Percentiles rank a stretch among this genome's conserved stretches.
phyloP scores from a whole-genome alignment of 2,888 invertebrate species.

The Drosophila flavopinicola region DNA sequence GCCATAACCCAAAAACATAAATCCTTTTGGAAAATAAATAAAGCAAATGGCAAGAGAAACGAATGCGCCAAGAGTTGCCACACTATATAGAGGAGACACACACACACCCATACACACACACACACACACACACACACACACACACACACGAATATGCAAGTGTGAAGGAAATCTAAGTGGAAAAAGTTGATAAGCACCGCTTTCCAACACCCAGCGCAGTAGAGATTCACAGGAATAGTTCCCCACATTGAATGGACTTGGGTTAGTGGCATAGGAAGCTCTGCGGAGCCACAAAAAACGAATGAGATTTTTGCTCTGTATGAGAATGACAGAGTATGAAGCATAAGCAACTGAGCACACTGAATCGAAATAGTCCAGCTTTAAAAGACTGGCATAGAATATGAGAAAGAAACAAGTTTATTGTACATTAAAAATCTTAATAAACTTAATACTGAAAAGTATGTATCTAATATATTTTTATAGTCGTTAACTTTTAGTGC shows the following conservation, averaged over 20 bases:
- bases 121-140: constrained; percentile 9
- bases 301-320: constrained; percentile 52
- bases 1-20: constrained; percentile 80
- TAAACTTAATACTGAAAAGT: too few relatives aligned
- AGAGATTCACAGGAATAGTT: neutral
- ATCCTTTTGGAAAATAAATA: constrained; percentile 72
- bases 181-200: constrained; percentile 70
- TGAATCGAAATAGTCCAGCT: constrained; percentile 22
- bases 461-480: too few relatives aligned
- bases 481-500: too few relatives aligned
- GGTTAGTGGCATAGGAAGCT: constrained; percentile 25
- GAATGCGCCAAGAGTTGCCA: constrained; percentile 51
- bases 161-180: constrained; percentile 48
- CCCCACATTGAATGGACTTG: constrained; percentile 1
- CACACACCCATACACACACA: constrained; percentile 2
- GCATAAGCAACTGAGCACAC: constrained; percentile 6
- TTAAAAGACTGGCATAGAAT: too few relatives aligned
- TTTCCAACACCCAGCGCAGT: constrained; percentile 51
- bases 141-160: constrained; percentile 30
- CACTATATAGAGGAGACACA: constrained; percentile 31
- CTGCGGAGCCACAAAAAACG: constrained; percentile 38
- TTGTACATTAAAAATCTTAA: too few relatives aligned
- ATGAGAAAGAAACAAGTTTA: neutral
- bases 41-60: constrained; percentile 57
- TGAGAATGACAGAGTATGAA: constrained; percentile 17